phyloP scores from a whole-genome alignment of 1,140 invertebrate species.

The Hesperophylax magnus region DNA sequence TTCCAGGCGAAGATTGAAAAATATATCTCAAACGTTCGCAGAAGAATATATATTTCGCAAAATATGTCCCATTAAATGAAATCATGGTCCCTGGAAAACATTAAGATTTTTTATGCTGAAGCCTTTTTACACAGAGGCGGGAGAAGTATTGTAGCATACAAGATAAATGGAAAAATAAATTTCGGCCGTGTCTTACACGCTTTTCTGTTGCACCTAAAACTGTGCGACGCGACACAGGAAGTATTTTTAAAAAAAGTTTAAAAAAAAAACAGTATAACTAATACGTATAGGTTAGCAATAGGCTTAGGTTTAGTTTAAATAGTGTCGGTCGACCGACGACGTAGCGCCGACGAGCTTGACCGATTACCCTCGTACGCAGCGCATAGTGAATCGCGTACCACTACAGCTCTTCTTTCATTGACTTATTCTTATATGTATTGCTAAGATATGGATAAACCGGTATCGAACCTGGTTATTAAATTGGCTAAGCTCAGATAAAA shows the following conservation, averaged over 20 bases:
- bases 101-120: not conserved
- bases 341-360: too few relatives aligned
- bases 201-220: not conserved
- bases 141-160: constrained; percentile 19
- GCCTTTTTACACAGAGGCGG: constrained; percentile 1
- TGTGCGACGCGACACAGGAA: not conserved
- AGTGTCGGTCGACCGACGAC: too few relatives aligned
- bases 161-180: constrained; percentile 27
- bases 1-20: not conserved
- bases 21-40: not conserved
- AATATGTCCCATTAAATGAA: constrained; percentile 23
- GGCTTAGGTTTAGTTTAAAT: too few relatives aligned
- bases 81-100: constrained; percentile 2
- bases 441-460: too few relatives aligned
- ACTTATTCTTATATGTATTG: too few relatives aligned
- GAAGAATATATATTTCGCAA: not conserved
- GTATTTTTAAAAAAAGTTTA: not conserved
- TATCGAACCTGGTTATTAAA: too few relatives aligned
- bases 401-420: too few relatives aligned
- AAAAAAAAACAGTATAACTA: too few relatives aligned
- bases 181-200: constrained; percentile 6
- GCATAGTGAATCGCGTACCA: too few relatives aligned
- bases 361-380: too few relatives aligned
- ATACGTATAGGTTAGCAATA: too few relatives aligned
- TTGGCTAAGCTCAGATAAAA: too few relatives aligned